These are phyloP conservation scores for Ochotona curzoniae DNA, from an alignment of 2,113 vertebrate species.

Conservation along the genomic window DNA sequence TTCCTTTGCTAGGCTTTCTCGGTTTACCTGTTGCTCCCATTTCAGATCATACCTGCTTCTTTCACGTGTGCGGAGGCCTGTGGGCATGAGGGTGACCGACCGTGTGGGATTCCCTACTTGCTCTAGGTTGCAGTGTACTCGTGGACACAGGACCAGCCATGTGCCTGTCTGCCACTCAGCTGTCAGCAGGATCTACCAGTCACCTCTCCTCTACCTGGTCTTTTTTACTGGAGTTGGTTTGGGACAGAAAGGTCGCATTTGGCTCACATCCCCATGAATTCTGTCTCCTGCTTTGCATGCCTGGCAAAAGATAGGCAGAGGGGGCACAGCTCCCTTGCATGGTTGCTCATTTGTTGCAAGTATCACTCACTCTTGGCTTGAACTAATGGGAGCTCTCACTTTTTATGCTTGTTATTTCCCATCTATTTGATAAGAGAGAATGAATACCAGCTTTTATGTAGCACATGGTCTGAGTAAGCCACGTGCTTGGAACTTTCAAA, in stretches of 20 bases:
- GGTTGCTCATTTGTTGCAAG: not conserved
- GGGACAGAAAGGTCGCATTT: rapidly evolving
- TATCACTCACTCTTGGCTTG: not conserved
- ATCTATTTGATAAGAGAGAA: constrained; percentile 58
- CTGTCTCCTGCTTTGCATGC: not conserved
- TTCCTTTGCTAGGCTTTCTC: not conserved
- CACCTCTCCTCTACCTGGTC: not conserved
- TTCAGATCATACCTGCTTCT: not conserved
- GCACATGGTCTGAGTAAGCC: constrained; percentile 64
- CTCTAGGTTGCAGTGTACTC: not conserved
- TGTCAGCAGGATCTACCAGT: not conserved
- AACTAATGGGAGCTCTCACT: constrained; percentile 15
- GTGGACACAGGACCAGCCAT: not conserved
- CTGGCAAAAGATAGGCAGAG: not conserved
- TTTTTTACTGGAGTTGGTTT: not conserved
- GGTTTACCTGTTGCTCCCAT: not conserved
- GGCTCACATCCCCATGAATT: not conserved
- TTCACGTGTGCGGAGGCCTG: not conserved
- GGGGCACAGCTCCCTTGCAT: too few relatives aligned
- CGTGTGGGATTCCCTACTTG: not conserved
- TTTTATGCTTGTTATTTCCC: constrained; percentile 47
- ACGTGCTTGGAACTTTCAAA: constrained; percentile 66
- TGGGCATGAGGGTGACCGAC: not conserved
- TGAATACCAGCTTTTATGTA: constrained; percentile 63
- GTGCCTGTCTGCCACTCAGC: not conserved